Evolutionary conservation across 2,797 vertebrate genomes (phyloP).

Genomic region (Pempheris klunzingeri): DNA sequence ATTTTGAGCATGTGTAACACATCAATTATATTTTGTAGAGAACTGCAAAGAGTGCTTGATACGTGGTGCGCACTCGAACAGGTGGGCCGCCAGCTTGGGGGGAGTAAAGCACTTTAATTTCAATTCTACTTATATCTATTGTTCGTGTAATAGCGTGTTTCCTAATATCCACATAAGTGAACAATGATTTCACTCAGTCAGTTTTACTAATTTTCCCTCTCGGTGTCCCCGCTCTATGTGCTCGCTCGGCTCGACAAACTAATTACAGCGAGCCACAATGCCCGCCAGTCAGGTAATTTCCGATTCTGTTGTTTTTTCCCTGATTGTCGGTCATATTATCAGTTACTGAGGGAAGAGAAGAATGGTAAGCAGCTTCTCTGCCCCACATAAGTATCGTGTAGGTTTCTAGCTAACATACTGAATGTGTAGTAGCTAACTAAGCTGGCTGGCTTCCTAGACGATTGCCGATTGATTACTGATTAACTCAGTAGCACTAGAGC

Average conservation of each 20-base stretch:
- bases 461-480: too few relatives aligned
- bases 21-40: background rate
- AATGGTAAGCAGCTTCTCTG: background rate
- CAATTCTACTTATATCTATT: too few relatives aligned
- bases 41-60: background rate
- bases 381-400: background rate
- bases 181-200: background rate
- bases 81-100: too few relatives aligned
- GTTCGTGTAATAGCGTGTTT: background rate
- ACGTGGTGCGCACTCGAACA: too few relatives aligned
- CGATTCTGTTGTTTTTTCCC: constrained; percentile 13
- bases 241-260: background rate
- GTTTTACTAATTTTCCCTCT: constrained; percentile 1
- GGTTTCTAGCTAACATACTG: background rate
- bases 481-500: too few relatives aligned
- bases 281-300: background rate
- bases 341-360: background rate
- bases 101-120: too few relatives aligned
- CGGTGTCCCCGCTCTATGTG: background rate
- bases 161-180: background rate
- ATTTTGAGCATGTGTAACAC: constrained; percentile 11
- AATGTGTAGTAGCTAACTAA: background rate
- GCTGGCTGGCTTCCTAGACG: background rate
- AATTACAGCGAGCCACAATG: background rate
- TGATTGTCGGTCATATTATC: background rate